Percentiles rank a stretch among this genome's conserved stretches.
Conservation (phyloP, 2,797 vertebrate genomes). For the Gobio occitaniae region DNA sequence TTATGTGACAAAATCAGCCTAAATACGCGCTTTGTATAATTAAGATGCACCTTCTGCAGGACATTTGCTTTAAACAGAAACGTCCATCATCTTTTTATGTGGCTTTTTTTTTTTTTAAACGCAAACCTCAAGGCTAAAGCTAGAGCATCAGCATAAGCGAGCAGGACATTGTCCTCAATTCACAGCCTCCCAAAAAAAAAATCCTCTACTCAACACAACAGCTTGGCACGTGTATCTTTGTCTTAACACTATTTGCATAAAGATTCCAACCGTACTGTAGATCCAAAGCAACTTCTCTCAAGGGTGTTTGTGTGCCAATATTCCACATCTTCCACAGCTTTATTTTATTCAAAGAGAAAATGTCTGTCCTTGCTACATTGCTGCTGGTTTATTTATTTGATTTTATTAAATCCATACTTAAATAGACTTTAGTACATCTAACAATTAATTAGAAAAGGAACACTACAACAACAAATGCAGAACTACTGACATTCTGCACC, state of each 20-base stretch:
- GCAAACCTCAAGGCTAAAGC: constrained; percentile 29
- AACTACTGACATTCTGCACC: neutral
- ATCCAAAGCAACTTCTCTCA: constrained; percentile 17
- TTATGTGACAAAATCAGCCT: neutral
- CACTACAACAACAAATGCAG: constrained; percentile 6
- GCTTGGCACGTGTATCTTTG: neutral
- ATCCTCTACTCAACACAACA: constrained; percentile 5
- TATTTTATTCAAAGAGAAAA: neutral
- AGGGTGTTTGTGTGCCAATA: constrained; percentile 3
- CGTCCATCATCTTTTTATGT: neutral
- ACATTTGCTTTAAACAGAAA: neutral
- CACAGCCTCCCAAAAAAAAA: constrained; percentile 17
- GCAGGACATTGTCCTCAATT: constrained; percentile 24
- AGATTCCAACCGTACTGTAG: neutral
- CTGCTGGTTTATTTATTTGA: neutral
- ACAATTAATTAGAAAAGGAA: neutral
- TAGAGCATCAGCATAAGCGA: constrained; percentile 36
- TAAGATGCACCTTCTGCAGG: constrained; percentile 4
- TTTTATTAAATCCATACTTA: neutral
- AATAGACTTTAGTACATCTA: neutral
- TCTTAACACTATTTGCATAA: constrained; percentile 11
- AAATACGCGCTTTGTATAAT: neutral
- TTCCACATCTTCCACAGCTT: constrained; percentile 10
- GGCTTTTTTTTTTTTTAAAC: neutral
- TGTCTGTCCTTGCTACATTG: neutral